Conservation (phyloP, 2,113 vertebrate genomes). For the Platichthys flesus region DNA sequence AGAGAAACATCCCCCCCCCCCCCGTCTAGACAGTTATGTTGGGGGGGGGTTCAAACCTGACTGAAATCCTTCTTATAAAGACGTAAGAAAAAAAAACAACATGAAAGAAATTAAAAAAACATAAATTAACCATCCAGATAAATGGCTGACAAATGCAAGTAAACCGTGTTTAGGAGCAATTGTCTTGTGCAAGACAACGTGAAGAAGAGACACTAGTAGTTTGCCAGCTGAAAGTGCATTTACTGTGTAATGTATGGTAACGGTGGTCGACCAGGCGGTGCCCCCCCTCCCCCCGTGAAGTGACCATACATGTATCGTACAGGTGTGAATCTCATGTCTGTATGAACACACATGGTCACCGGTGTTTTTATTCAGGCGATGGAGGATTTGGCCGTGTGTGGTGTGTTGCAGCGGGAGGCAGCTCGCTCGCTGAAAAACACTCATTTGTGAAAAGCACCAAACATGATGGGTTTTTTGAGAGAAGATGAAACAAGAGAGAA, state of each 20-base stretch:
- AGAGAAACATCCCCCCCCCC: constrained; percentile 47
- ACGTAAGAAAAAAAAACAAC: constrained; percentile 31
- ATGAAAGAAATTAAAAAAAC: constrained; percentile 28
- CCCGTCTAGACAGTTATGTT: constrained; percentile 34
- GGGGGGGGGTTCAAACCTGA: not conserved
- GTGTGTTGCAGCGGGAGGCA: constrained; percentile 34
- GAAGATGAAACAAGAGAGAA: not conserved
- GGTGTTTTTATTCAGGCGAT: not conserved
- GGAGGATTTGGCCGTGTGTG: constrained; percentile 10
- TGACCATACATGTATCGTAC: not conserved
- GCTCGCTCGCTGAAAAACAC: constrained; percentile 60
- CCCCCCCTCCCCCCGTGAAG: not conserved
- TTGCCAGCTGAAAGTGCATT: constrained; percentile 79
- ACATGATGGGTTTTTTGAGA: not conserved
- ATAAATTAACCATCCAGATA: constrained; percentile 36
- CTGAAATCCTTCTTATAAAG: constrained; percentile 38
- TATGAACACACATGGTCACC: not conserved
- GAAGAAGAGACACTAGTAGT: constrained; percentile 58
- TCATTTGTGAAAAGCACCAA: constrained; percentile 25
- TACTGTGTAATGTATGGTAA: constrained; percentile 73
- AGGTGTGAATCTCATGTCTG: constrained; percentile 13
- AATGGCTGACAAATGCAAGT: constrained; percentile 67
- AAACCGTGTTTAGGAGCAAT: constrained; percentile 61
- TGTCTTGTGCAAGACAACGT: constrained; percentile 62
- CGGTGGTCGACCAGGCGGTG: constrained; percentile 51